Conservation (phyloP, 2,888 invertebrate genomes). For the Eulithis prunata region DNA sequence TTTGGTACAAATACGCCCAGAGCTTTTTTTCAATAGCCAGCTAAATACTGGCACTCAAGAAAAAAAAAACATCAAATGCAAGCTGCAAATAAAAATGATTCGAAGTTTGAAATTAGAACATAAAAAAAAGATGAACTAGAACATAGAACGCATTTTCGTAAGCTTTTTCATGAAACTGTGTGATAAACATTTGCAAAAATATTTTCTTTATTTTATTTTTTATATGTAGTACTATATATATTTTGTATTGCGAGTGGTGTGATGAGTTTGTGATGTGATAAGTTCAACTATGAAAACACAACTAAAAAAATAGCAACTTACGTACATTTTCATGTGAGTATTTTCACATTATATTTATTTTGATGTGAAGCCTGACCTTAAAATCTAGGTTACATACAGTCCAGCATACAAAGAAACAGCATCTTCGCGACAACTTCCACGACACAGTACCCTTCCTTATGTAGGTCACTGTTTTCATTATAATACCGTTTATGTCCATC, state of each 20-base stretch:
- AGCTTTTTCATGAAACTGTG: neutral
- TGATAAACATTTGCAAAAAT: neutral
- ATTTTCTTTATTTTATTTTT: too few species aligned
- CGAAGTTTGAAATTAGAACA: neutral
- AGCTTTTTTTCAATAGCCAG: too few species aligned
- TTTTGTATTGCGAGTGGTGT: too few species aligned
- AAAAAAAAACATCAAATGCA: neutral
- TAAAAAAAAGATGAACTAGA: neutral
- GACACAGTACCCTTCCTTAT: constrained; percentile 28
- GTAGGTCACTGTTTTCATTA: constrained; percentile 48
- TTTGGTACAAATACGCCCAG: too few species aligned
- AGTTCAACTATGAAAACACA: too few species aligned
- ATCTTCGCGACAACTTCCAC: constrained; percentile 11
- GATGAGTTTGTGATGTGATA: too few species aligned
- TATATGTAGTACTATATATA: too few species aligned
- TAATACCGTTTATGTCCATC: constrained; percentile 38
- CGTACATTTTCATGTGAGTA: too few species aligned
- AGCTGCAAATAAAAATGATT: neutral
- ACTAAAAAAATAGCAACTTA: too few species aligned
- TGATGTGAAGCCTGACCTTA: too few species aligned
- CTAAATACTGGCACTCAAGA: neutral
- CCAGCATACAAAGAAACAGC: constrained; percentile 5
- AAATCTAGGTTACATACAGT: neutral
- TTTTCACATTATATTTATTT: too few species aligned
- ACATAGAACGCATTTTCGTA: neutral